phyloP scores from a whole-genome alignment of 2,797 vertebrate genomes.

The Pangasius larnaudii region DNA sequence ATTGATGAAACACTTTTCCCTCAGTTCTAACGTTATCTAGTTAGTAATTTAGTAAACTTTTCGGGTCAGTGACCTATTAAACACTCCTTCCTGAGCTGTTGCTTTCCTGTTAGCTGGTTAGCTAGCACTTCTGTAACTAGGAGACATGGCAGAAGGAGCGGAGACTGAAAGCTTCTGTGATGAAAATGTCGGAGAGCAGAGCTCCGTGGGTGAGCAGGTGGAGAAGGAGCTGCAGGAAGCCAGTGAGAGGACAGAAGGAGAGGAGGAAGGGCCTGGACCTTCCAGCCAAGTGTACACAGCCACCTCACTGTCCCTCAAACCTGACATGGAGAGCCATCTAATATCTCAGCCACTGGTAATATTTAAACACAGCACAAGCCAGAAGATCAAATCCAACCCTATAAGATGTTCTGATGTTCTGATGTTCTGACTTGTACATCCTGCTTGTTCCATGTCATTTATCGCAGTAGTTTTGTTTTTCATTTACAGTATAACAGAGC shows the following conservation, averaged over 20 bases:
- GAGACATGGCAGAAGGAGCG: conserved; percentile 33
- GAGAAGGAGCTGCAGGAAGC: not conserved
- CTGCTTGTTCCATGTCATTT: not conserved
- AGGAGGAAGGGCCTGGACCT: not conserved
- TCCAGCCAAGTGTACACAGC: conserved; percentile 38
- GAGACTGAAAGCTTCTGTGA: not conserved
- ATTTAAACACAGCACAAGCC: not conserved
- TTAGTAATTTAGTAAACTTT: not conserved
- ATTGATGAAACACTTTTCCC: too few species aligned
- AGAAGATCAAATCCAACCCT: not conserved
- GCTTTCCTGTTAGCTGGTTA: not conserved
- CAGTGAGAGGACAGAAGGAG: not conserved
- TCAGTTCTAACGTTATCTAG: not conserved
- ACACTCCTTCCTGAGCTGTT: not conserved
- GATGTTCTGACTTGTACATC: not conserved
- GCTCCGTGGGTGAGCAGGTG: conserved; percentile 13
- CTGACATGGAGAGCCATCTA: conserved; percentile 12
- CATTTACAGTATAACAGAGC: not conserved
- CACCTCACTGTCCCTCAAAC: conserved; percentile 27
- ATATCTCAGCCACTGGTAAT: conserved; percentile 54
- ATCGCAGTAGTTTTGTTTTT: not conserved
- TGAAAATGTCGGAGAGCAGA: not conserved
- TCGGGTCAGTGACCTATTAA: not conserved
- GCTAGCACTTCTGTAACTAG: not conserved
- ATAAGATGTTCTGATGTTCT: too few species aligned